Evolutionary conservation across 2,797 vertebrate genomes (phyloP), one percentile per base, ranked within the genome.

Genomic region (Syndactyla subalaris): DNA sequence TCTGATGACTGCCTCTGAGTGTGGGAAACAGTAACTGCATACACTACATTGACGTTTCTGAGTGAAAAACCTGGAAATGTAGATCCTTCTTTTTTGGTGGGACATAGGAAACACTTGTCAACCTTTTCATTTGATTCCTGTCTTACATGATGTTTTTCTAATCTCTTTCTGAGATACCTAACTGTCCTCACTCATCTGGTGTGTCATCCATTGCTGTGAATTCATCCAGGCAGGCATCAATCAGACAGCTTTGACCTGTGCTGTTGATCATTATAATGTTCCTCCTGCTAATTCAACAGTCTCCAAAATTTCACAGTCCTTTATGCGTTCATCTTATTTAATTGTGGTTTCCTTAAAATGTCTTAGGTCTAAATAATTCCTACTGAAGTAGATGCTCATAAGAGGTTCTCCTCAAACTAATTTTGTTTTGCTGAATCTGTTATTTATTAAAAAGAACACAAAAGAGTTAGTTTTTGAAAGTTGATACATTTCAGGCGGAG

Each of bases 131-230:
- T 52, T 62, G 22, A 34, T 74, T 94, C 5, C 3, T 32, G 1
- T 48, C 54, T 49, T 68, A 17, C 5, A 6, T 8, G 2, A 4
- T 27, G 3, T 49, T 52, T 78, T 81, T n/a, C 6, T 0, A 6
- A 46, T 30, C 5, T 5, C 5, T 45, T 5, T 65, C 46, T 63
- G 27, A 79, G 43, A 15, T n/a, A 36, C 7, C 3, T n/a, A 39
- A 7, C 19, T 62, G 2, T 72, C 8, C 21, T 20, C 0, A 0
- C 10, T 79, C 19, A 59, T 11, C 2, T 2, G 1, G 2, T 20
- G 8, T 4, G 5, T 52, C 22, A 45, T 4, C 2, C 2, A 2
- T 38, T 63, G 20, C 18, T 67, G 36, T 11, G 3, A 30, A n/a
- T 58, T 88, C 23, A 45, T 30, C 15, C 19, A 39, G 30, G 12